Conservation (phyloP, 2,888 invertebrate genomes). For the Iphiclides podalirius region DNA sequence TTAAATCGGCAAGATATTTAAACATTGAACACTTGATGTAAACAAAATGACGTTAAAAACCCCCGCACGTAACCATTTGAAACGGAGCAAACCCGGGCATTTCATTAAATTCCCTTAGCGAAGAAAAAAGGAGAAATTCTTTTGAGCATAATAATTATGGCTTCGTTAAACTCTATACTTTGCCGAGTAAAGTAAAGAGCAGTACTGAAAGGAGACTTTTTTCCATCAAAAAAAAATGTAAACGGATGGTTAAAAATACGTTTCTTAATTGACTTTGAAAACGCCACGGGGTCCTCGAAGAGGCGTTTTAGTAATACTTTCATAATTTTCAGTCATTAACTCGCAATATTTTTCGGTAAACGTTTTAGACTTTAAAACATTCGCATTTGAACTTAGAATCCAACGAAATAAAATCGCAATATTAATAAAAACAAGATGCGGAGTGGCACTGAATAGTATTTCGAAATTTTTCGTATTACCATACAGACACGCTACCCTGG, state of each 20-base stretch:
- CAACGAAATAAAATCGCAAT: neutral
- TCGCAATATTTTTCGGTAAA: slow-evolving; percentile 5
- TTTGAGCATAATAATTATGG: slow-evolving; percentile 65
- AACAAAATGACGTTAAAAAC: slow-evolving; percentile 29
- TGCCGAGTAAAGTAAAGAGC: slow-evolving; percentile 58
- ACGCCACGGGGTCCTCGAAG: slow-evolving; percentile 40
- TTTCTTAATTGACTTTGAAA: slow-evolving; percentile 47
- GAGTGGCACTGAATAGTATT: slow-evolving; percentile 3
- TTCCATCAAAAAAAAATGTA: slow-evolving; percentile 46
- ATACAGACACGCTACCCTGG: slow-evolving; percentile 15
- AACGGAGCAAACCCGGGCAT: slow-evolving; percentile 50
- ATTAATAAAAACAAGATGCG: slow-evolving; percentile 7
- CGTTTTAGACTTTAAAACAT: slow-evolving; percentile 18
- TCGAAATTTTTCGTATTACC: slow-evolving; percentile 5
- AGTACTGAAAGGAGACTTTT: slow-evolving; percentile 55
- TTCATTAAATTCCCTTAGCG: slow-evolving; percentile 47
- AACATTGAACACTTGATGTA: slow-evolving; percentile 23
- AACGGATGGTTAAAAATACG: slow-evolving; percentile 47
- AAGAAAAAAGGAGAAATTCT: slow-evolving; percentile 49
- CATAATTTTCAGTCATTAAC: slow-evolving; percentile 25
- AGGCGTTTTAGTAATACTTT: slow-evolving; percentile 27
- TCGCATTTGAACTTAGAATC: slow-evolving; percentile 2
- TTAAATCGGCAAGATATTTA: slow-evolving; percentile 20
- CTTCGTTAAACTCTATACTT: slow-evolving; percentile 67
- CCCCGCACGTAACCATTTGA: slow-evolving; percentile 38